Percentiles rank a stretch among this genome's conserved stretches.
Conservation (phyloP, 1,140 invertebrate genomes). For the Frieseomelitta varia region DNA sequence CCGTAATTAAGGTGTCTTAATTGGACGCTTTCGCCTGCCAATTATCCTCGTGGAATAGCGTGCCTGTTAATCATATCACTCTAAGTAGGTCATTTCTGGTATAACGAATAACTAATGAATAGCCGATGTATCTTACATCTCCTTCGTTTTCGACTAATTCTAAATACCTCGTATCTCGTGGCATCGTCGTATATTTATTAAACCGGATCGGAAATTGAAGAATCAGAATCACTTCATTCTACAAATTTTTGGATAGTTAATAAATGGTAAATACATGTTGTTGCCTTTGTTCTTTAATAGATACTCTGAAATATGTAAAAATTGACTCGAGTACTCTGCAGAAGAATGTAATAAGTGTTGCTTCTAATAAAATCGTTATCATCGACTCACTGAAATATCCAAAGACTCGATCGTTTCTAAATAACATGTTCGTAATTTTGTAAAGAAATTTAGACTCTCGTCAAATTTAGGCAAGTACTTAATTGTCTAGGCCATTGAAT, state of each 20-base stretch:
- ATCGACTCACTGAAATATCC: no score
- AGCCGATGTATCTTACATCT: neutral
- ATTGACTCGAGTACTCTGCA: no score
- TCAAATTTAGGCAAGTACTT: neutral
- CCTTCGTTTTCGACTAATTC: neutral
- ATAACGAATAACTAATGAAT: constrained; percentile 33
- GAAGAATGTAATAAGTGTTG: no score
- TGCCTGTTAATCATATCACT: constrained; percentile 42
- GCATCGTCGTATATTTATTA: neutral
- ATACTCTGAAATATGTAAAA: no score
- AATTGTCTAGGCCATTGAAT: neutral
- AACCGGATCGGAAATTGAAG: neutral
- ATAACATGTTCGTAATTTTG: no score
- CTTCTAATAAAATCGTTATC: no score
- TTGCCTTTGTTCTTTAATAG: no score
- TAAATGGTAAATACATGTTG: no score
- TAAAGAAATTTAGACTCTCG: no score
- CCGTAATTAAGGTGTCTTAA: constrained; percentile 72
- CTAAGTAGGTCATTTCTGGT: constrained; percentile 41
- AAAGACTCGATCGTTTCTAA: no score
- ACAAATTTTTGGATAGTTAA: no score
- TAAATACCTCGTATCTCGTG: neutral
- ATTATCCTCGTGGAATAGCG: constrained; percentile 50
- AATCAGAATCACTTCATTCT: neutral
- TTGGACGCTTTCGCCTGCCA: constrained; percentile 68